Evolutionary conservation across 2,888 invertebrate genomes (phyloP).

Genomic region (Luffia ferchaultella): DNA sequence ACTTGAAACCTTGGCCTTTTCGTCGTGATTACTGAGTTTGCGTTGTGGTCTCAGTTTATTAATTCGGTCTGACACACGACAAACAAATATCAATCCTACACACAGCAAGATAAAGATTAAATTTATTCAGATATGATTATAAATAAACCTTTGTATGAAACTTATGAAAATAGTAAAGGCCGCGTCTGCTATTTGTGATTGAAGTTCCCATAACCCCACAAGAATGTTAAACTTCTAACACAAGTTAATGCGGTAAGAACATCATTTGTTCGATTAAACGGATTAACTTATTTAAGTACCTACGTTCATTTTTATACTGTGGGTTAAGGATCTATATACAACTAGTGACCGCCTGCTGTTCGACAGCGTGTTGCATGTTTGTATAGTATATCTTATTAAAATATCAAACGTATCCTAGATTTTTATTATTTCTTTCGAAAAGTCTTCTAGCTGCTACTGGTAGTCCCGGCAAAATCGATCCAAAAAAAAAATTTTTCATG

Average conservation of each 20-base stretch:
- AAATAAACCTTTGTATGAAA: constrained; percentile 35
- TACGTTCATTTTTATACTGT: no score
- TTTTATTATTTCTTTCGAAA: no score
- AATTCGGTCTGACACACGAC: constrained; percentile 22
- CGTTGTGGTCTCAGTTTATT: constrained; percentile 34
- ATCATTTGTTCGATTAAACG: background rate
- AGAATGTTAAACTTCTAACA: constrained; percentile 19
- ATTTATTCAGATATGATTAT: constrained; percentile 19
- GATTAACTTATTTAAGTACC: background rate
- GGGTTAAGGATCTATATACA: no score
- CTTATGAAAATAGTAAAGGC: constrained; percentile 41
- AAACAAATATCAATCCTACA: constrained; percentile 27
- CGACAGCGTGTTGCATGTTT: no score
- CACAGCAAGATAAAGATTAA: constrained; percentile 21
- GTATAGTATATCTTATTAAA: no score
- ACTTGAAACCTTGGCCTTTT: constrained; percentile 52
- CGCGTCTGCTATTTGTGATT: constrained; percentile 25
- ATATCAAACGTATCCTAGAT: no score
- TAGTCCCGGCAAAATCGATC: no score
- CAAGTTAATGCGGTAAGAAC: background rate
- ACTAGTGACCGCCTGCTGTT: no score
- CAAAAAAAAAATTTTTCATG: no score
- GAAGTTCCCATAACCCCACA: constrained; percentile 47
- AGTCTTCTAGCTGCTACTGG: no score
- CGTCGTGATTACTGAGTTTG: constrained; percentile 33